Evolutionary conservation across 2,797 vertebrate species (phyloP), one percentile per base, ranked within the genome.

Genomic region (Microctenopoma steveboyesi): DNA sequence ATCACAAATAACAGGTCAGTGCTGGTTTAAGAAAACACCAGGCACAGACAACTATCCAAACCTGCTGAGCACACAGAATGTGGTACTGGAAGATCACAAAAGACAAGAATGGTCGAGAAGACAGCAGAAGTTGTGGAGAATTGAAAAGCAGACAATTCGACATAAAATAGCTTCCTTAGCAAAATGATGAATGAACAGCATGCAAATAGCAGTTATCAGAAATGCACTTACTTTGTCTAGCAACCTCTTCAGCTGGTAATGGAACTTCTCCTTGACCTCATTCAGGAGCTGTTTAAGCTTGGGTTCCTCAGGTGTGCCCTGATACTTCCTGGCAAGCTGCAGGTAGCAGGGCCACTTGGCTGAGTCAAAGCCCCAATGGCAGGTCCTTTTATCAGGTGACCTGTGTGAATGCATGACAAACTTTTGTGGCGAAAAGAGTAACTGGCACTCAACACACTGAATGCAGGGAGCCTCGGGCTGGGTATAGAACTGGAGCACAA

Each of bases 381-480:
- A 99, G 90, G 98, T 99, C 90, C 98, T 95, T 94, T 99, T 99
- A 93, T 98, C 97, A 0, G 97, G 97, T 27, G 96, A 96, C 72
- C 96, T 95, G 89, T 99, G 98, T 0, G 97, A 99, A 87, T 99
- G 98, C 96, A 99, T 97, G 87, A 99, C 98, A 47, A 99, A 99
- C 1, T 97, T 98, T 91, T 98, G 97, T 6, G 98, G 96, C 0
- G 98, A 97, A 90, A 98, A 99, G 89, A 99, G 96, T 75, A 96
- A 94, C 28, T 96, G 96, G 89, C 98, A 99, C 85, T 99, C 97
- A 47, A 96, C 81, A 55, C 98, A 99, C 91, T 98, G 98, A 91
- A 99, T 96, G 73, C 98, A 99, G 0, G 95, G 95, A 0, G 96
- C 96, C 67, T 98, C 96, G 0, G 96, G 96, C 46, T 96, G 96